These are phyloP conservation scores for Oreotrochilus melanogaster DNA, from an alignment of 2,113 vertebrate species.

Conservation along the genomic window DNA sequence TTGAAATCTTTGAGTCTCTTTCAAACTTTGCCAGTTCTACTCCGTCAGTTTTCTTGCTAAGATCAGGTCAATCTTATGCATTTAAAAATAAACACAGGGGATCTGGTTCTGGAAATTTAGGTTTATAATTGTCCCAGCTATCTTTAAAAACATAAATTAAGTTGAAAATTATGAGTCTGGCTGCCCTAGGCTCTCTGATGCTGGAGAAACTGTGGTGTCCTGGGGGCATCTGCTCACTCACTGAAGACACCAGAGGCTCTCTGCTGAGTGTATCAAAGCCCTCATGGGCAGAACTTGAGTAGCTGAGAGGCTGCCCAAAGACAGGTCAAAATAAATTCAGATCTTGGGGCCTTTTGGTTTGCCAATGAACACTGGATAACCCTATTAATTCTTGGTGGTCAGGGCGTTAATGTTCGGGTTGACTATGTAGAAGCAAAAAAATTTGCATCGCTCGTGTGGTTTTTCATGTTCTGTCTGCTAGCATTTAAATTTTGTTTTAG, in stretches of 20 bases:
- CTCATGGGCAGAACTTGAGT: accelerated
- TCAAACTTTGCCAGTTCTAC: not conserved
- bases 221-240: not conserved
- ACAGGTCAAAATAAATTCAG: not conserved
- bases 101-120: not conserved
- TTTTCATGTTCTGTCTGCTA: not conserved
- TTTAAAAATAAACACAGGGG: not conserved
- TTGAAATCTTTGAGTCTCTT: not conserved
- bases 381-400: not conserved
- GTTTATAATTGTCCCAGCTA: not conserved
- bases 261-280: not conserved
- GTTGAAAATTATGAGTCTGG: not conserved
- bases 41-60: not conserved
- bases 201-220: not conserved
- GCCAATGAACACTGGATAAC: not conserved
- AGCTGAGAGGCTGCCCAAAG: not conserved
- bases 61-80: not conserved
- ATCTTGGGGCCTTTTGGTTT: not conserved
- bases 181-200: not conserved
- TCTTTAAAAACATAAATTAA: not conserved
- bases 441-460: not conserved
- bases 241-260: not conserved
- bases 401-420: not conserved
- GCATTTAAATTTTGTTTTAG: not conserved
- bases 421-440: not conserved